Percentiles rank a stretch among this genome's conserved stretches.
Evolutionary conservation across 2,888 invertebrate genomes (phyloP).

Genomic region (Cantharis lateralis): DNA sequence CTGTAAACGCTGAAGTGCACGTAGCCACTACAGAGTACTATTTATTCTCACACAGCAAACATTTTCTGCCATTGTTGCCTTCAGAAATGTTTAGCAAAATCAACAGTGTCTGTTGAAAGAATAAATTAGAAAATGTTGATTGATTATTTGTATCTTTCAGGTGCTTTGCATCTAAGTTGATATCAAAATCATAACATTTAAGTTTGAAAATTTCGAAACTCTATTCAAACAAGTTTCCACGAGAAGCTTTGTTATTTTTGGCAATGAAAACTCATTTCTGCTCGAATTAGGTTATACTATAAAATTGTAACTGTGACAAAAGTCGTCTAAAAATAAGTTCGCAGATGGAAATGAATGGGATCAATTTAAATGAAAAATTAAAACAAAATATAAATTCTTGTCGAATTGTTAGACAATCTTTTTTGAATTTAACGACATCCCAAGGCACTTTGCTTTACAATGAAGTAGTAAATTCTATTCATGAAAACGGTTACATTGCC

Average conservation of each 20-base stretch:
- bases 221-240: background rate
- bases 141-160: background rate
- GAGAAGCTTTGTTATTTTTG: background rate
- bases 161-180: background rate
- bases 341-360: background rate
- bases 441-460: background rate
- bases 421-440: background rate
- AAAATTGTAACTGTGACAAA: background rate
- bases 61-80: background rate
- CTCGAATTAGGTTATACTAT: background rate
- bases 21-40: background rate
- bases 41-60: background rate
- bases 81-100: background rate
- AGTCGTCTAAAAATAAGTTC: background rate
- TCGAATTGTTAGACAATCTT: background rate
- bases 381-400: background rate
- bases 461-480: background rate
- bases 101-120: background rate
- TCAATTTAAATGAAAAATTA: background rate
- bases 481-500: background rate
- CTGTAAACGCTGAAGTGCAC: background rate
- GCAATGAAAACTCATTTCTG: background rate
- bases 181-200: background rate
- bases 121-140: background rate
- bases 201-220: background rate